These are phyloP conservation scores for Leptopilina syphax DNA, from an alignment of 2,888 invertebrate species.

Conservation along the genomic window DNA sequence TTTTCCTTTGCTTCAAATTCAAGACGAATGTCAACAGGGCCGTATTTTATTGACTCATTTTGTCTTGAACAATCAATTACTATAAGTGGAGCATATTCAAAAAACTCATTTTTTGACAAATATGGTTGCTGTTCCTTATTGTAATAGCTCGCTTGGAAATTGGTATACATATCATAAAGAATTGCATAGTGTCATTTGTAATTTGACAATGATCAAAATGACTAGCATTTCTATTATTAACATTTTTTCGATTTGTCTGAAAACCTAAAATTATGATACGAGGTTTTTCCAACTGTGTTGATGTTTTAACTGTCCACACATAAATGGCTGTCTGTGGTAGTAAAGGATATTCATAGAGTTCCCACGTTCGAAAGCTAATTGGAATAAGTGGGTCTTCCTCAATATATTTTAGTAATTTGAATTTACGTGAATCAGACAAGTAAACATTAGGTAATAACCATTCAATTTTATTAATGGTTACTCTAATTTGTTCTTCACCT, in stretches of 20 bases:
- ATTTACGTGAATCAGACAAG: no score
- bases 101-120: not conserved
- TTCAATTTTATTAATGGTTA: no score
- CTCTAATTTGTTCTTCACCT: not conserved
- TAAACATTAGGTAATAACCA: no score
- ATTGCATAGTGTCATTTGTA: conserved; percentile 1
- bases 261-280: not conserved
- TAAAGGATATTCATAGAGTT: no score
- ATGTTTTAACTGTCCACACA: no score
- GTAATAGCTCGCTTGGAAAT: not conserved
- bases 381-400: no score
- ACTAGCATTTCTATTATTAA: not conserved
- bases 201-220: not conserved
- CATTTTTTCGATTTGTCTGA: conserved; percentile 2
- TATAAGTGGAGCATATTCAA: not conserved
- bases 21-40: not conserved
- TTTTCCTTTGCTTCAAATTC: conserved; percentile 8
- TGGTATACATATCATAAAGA: not conserved
- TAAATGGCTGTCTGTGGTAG: no score
- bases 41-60: not conserved
- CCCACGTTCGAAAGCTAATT: no score
- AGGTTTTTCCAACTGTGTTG: no score
- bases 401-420: no score
- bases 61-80: conserved; percentile 7
- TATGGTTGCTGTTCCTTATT: not conserved